Conservation (phyloP, 2,797 vertebrate species). For the Martes flavigula region DNA sequence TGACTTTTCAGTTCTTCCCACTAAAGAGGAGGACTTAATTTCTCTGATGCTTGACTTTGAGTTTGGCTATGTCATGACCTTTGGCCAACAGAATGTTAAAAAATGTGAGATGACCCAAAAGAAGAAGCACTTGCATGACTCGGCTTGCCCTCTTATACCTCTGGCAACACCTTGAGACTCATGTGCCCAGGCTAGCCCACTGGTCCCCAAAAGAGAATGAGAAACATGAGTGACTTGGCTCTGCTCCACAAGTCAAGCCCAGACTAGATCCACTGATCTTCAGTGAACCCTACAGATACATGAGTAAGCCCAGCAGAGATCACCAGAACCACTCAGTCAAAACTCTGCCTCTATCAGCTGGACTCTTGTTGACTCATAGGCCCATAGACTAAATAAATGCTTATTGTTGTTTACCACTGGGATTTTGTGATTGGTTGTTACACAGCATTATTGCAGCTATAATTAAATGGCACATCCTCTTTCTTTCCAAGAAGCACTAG, state of each 20-base stretch:
- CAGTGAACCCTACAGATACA: not conserved
- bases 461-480: not conserved
- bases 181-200: not conserved
- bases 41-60: conserved; percentile 5
- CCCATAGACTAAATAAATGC: not conserved
- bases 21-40: not conserved
- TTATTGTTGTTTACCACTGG: not conserved
- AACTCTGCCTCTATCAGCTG: not conserved
- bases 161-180: conserved; percentile 26
- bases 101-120: conserved; percentile 42
- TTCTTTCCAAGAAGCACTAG: not conserved
- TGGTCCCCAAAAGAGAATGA: conserved; percentile 12
- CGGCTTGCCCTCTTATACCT: not conserved
- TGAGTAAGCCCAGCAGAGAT: not conserved
- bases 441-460: not conserved
- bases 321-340: not conserved
- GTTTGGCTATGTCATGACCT: conserved; percentile 10
- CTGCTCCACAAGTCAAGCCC: not conserved
- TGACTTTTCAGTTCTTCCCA: conserved; percentile 1
- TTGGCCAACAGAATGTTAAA: not conserved
- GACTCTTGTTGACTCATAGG: not conserved
- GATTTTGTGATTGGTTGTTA: conserved; percentile 20
- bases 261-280: conserved; percentile 8
- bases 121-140: not conserved
- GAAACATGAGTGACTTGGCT: not conserved